Conservation (phyloP, 1,140 invertebrate species). For the Brachystomella parvula region DNA sequence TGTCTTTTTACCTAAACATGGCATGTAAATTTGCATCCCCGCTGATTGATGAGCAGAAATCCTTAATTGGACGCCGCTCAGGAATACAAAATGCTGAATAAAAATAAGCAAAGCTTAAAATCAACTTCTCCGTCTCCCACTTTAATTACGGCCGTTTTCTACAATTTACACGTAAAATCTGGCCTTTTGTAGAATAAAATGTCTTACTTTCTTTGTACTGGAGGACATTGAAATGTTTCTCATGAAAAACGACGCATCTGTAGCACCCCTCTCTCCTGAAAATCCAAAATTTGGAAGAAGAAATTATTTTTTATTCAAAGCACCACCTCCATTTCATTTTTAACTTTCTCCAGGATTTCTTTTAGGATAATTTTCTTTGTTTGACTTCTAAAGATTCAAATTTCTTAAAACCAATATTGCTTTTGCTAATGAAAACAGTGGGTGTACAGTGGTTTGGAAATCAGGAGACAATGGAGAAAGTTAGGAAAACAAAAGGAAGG, state of each 20-base stretch:
- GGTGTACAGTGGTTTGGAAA: not conserved
- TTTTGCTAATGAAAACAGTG: constrained; percentile 9
- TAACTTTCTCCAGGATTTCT: not conserved
- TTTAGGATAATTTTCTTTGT: not conserved
- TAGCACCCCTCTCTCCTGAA: constrained; percentile 49
- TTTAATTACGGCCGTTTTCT: not conserved
- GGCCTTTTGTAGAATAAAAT: constrained; percentile 4
- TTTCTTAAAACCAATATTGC: constrained; percentile 16
- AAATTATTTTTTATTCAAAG: not conserved
- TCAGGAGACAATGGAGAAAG: not conserved
- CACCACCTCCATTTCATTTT: not conserved
- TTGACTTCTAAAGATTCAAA: not conserved
- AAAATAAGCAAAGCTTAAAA: not conserved
- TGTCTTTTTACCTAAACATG: constrained; percentile 54
- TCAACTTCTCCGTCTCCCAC: not conserved
- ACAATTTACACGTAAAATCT: not conserved
- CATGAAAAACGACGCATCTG: constrained; percentile 55
- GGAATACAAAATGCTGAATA: constrained; percentile 62
- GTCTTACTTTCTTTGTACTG: constrained; percentile 63
- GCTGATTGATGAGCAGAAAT: constrained; percentile 72
- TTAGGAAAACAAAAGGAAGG: not conserved
- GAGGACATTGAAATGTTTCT: constrained; percentile 56
- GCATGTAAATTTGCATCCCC: constrained; percentile 78
- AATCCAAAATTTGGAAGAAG: not conserved
- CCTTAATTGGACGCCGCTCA: constrained; percentile 61